These are phyloP conservation scores for Micrasema minimum DNA, from an alignment of 1,140 invertebrate species.

Conservation along the genomic window DNA sequence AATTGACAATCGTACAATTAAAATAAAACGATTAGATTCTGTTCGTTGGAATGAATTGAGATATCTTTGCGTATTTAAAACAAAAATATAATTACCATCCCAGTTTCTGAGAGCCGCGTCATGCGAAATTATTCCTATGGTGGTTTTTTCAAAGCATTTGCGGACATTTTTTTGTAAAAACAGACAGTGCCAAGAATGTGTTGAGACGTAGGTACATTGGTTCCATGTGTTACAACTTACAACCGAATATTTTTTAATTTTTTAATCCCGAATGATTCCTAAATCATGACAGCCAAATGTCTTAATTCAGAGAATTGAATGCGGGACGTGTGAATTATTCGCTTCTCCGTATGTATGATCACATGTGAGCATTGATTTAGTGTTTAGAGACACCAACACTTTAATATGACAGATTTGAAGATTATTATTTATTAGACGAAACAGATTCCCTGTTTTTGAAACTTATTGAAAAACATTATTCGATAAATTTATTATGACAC, in stretches of 20 bases:
- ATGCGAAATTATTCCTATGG: too few relatives aligned
- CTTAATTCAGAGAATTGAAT: conserved; percentile 33
- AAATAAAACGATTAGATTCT: too few relatives aligned
- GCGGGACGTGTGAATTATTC: conserved; percentile 26
- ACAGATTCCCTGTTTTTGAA: background rate
- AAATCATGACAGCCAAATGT: conserved; percentile 34
- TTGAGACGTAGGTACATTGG: too few relatives aligned
- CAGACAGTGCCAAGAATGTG: too few relatives aligned
- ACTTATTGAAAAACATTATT: background rate
- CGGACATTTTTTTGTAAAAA: too few relatives aligned
- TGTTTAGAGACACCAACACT: background rate
- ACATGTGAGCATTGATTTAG: conserved; percentile 31
- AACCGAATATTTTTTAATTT: conserved; percentile 6
- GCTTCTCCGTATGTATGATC: conserved; percentile 13
- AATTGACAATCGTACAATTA: too few relatives aligned
- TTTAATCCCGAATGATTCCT: conserved; percentile 2
- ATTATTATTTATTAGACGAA: background rate
- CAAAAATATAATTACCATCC: too few relatives aligned
- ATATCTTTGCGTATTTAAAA: too few relatives aligned
- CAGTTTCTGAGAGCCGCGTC: too few relatives aligned
- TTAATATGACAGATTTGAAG: background rate
- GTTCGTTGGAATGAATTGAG: too few relatives aligned
- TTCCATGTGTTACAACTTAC: conserved; percentile 22
- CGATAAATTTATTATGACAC: background rate
- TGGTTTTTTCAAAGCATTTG: too few relatives aligned